Evolutionary conservation across 2,113 vertebrate genomes (phyloP), one percentile per base, ranked within the genome.

Genomic region (Tetraodon nigroviridis): DNA sequence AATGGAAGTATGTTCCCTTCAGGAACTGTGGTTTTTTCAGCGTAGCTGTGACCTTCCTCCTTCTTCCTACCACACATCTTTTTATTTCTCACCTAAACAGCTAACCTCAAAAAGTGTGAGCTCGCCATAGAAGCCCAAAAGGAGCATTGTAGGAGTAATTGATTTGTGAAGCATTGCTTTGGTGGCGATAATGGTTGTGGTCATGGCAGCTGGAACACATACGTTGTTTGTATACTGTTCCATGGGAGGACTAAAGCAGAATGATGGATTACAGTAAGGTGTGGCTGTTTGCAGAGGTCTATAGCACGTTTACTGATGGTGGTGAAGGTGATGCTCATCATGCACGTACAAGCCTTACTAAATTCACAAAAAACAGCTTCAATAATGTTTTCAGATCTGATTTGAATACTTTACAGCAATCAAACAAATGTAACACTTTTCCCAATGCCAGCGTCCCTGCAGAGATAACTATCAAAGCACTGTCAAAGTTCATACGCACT

Each of bases 1-100:
- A 81, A 84, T 82, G 79, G 75, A 73, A 68, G 75, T 74, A 84
- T 79, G 86, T 79, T 70, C 62, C 72, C 61, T 76, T 79, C 74
- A 83, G 76, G 79, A 81, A 85, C 84, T 82, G 76, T 61, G 60
- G 59, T 42, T 42, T 67, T 80, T 60, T 56, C 68, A 77, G 80
- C 71, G 65, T 4, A 13, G 67, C 70, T 67, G 57, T 75, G 68
- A 73, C 48, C n/a, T 58, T 40, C 54, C 59, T 71, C 58, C 65
- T 75, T 66, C 61, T 55, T 17, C 3, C 5, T 18, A 21, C 55
- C 47, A 68, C 44, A 51, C 65, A 55, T 76, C 57, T 58, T 58
- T 61, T 71, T 73, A 51, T 56, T 65, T 60, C 58, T 51, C 67
- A 64, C 48, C 73, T 59, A 70, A 76, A 78, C 78, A 69, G 80